Percentiles rank a stretch among this genome's conserved stretches.
These are phyloP conservation scores for Melipona bicolor DNA, from an alignment of 2,888 invertebrate species.

Conservation along the genomic window DNA sequence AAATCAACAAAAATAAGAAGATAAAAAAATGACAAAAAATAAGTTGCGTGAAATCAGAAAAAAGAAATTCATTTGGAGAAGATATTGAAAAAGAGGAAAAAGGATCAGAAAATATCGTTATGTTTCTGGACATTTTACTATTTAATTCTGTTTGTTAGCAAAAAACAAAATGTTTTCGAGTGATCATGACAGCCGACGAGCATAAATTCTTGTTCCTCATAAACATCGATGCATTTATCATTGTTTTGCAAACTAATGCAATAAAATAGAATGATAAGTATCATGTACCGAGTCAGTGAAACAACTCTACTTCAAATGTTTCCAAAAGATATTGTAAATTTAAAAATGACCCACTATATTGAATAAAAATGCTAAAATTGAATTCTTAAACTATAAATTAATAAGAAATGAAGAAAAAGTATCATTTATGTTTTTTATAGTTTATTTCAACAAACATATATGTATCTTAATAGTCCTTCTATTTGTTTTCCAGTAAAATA, in stretches of 20 bases:
- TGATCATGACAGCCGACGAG: conserved; percentile 41
- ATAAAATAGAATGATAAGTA: conserved; percentile 38
- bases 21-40: not conserved
- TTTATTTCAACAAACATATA: no score
- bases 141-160: not conserved
- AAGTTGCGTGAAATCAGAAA: not conserved
- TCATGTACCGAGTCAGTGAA: not conserved
- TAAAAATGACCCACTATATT: not conserved
- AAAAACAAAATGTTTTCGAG: conserved; percentile 3
- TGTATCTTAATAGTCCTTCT: not conserved
- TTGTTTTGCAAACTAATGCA: conserved; percentile 45
- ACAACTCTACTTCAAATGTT: conserved; percentile 6
- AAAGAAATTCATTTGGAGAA: not conserved
- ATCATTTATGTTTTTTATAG: not conserved
- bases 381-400: not conserved
- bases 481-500: not conserved
- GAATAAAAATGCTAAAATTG: no score
- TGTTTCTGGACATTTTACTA: not conserved
- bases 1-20: not conserved
- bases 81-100: not conserved
- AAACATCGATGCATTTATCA: conserved; percentile 10
- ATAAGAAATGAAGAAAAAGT: not conserved
- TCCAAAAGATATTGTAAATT: not conserved
- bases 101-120: not conserved
- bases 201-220: conserved; percentile 51